A percentile compares a stretch with the other conserved stretches of the same genome.
Conservation (phyloP, 2,113 vertebrate genomes). For the Vanacampus margaritifer region DNA sequence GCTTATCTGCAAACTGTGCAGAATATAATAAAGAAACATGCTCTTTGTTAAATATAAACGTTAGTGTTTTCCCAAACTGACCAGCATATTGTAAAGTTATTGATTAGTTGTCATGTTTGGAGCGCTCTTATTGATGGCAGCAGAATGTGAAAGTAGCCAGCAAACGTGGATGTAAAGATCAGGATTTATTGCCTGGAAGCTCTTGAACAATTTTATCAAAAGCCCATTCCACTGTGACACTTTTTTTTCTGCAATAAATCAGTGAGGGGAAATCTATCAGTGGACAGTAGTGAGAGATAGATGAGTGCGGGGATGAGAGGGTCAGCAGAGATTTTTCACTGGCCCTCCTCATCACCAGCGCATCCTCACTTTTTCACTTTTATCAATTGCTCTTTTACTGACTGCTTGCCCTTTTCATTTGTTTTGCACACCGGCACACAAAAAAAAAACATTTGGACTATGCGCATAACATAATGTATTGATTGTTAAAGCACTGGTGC, state of each 20-base stretch:
- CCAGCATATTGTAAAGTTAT: slow-evolving; percentile 85
- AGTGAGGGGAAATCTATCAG: slow-evolving; percentile 91
- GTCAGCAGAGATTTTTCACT: slow-evolving; percentile 93
- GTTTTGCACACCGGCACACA: slow-evolving; percentile 71
- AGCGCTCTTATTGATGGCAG: slow-evolving; percentile 90
- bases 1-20: slow-evolving; percentile 38
- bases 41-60: slow-evolving; percentile 74
- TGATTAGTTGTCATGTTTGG: slow-evolving; percentile 90
- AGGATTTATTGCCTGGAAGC: slow-evolving; percentile 99
- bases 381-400: slow-evolving; percentile 88
- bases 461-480: slow-evolving; percentile 73
- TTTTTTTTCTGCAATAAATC: slow-evolving; percentile 98
- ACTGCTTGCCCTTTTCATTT: slow-evolving; percentile 83
- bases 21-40: slow-evolving; percentile 45
- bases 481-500: slow-evolving; percentile 69
- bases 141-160: slow-evolving; percentile 94
- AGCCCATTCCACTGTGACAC: slow-evolving; percentile 98
- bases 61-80: slow-evolving; percentile 80
- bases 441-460: slow-evolving; percentile 65
- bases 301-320: slow-evolving; percentile 91
- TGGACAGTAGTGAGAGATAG: slow-evolving; percentile 98
- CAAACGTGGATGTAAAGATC: slow-evolving; percentile 94
- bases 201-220: slow-evolving; percentile 99
- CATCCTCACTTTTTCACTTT: slow-evolving; percentile 84
- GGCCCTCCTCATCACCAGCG: slow-evolving; percentile 83